These are phyloP conservation scores for Thunnus maccoyii DNA, from an alignment of 2,113 vertebrate genomes.

Conservation along the genomic window DNA sequence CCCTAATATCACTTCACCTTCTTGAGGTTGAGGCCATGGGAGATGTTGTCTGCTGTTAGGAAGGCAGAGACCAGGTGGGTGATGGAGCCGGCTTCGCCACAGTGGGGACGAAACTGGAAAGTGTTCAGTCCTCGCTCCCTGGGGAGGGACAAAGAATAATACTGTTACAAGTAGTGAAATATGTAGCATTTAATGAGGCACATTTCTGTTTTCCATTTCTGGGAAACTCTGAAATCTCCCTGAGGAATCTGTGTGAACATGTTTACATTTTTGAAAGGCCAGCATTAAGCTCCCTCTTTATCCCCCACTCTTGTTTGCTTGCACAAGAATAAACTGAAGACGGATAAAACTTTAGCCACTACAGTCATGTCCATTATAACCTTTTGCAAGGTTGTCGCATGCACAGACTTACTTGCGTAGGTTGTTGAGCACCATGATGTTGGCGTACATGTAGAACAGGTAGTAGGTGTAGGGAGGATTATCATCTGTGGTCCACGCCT, in stretches of 20 bases:
- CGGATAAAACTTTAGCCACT: no score
- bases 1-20: conserved; percentile 84
- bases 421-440: conserved; percentile 99
- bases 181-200: neutral
- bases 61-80: conserved; percentile 98
- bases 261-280: neutral
- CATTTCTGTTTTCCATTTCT: neutral
- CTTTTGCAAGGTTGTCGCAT: neutral
- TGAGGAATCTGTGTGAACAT: neutral
- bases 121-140: conserved; percentile 96
- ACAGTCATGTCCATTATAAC: no score
- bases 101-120: conserved; percentile 96
- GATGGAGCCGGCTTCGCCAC: conserved; percentile 97
- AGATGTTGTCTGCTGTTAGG: conserved; percentile 97
- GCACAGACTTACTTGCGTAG: conserved; percentile 90
- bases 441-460: conserved; percentile 98
- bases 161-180: neutral
- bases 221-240: no score
- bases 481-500: conserved; percentile 90
- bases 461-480: conserved; percentile 99
- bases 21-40: conserved; percentile 96
- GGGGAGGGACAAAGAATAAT: conserved; percentile 25
- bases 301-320: no score
- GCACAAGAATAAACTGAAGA: no score
- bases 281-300: neutral